Evolutionary conservation across 2,797 vertebrate genomes (phyloP), one percentile per base, ranked within the genome.

Genomic region (Staurois parvus): DNA sequence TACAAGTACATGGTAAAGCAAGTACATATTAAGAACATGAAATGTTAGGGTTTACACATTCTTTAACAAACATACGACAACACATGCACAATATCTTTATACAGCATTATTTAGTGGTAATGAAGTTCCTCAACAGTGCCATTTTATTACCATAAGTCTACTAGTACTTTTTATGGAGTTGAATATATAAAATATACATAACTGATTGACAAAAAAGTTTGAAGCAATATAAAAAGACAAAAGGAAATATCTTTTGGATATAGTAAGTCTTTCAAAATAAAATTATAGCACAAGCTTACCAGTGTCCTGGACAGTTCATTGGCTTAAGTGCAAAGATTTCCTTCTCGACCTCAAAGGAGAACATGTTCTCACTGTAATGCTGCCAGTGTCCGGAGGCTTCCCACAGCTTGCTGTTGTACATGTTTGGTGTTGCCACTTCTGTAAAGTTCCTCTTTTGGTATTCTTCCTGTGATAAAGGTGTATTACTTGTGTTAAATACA

Each of bases 221-320:
- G 13, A 45, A 13, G 4, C 37, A 10, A 7, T 12, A 13, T 2
- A 45, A 45, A 45, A 45, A 45, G 3, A 13, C 2, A 45, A 42
- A 45, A 59, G 21, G 5, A 24, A 59, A 21, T 2, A 59, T 24
- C 52, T 9, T 24, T 21, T 13, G 21, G 1, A 59, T 29, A 26
- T 29, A 29, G 48, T 4, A 48, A 48, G 45, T 48, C 11, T 45
- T 45, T 45, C 12, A 66, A 29, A 28, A 66, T 9, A 28, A 0
- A 0, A 21, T 40, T n/a, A 21, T 42, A 48, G 42, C 1, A 3
- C 9, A 4, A 67, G 92, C 92, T 87, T 91, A 99, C 98, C 98
- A 99, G 89, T 99, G 98, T 74, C 97, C 98, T 0, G 98, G 98
- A 74, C 98, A 99, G 90, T 99, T 99, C 98, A 99, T 99, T 1